Percentiles rank a stretch among this genome's conserved stretches.
Evolutionary conservation across 2,888 invertebrate genomes (phyloP).

Genomic region (Drosophila diplacantha): DNA sequence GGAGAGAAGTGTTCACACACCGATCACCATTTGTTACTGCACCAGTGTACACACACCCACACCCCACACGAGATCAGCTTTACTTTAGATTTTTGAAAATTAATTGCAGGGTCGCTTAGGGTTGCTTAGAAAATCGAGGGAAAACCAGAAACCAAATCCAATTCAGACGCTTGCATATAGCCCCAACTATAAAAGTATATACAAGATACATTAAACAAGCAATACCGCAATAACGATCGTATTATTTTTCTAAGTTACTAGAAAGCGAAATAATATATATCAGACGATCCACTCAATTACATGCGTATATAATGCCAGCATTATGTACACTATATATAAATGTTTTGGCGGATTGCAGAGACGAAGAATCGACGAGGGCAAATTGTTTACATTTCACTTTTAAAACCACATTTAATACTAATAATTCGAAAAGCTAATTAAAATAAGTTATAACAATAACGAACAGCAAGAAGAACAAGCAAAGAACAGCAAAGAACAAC

Average conservation of each 20-base stretch:
- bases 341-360: slow-evolving; percentile 10
- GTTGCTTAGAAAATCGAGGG: slow-evolving; percentile 28
- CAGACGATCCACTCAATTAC: slow-evolving; percentile 29
- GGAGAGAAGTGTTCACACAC: slow-evolving; percentile 9
- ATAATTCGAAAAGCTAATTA: slow-evolving; percentile 42
- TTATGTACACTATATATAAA: slow-evolving; percentile 9
- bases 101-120: slow-evolving; percentile 36
- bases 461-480: slow-evolving; percentile 24
- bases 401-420: slow-evolving; percentile 41
- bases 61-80: slow-evolving; percentile 27
- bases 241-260: slow-evolving; percentile 37
- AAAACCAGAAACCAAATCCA: slow-evolving; percentile 14
- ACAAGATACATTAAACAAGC: slow-evolving; percentile 30
- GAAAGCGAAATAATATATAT: slow-evolving; percentile 28
- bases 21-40: slow-evolving; percentile 26
- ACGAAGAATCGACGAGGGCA: slow-evolving; percentile 14
- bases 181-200: slow-evolving; percentile 20
- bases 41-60: slow-evolving; percentile 19
- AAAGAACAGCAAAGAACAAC: slow-evolving; percentile 54
- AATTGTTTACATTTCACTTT: slow-evolving; percentile 43
- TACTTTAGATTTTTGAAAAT: slow-evolving; percentile 35
- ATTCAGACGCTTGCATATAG: slow-evolving; percentile 34
- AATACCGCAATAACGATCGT: slow-evolving; percentile 24
- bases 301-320: slow-evolving; percentile 16
- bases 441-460: slow-evolving; percentile 41